Evolutionary conservation across 2,113 vertebrate species (phyloP).

Genomic region (Triplophysa rosa): DNA sequence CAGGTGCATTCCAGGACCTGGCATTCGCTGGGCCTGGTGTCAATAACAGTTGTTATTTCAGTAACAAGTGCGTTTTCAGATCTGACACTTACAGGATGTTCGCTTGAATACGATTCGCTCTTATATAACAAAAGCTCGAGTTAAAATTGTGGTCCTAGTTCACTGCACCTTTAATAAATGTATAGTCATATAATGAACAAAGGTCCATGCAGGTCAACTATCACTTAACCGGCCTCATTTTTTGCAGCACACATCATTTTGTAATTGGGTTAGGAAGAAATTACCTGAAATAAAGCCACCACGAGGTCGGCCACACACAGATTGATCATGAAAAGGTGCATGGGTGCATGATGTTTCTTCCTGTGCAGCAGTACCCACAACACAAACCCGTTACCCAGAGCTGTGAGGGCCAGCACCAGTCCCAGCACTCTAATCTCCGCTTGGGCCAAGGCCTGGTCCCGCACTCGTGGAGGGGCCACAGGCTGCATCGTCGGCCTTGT

Average conservation of each 20-base stretch:
- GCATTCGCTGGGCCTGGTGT: too few species aligned
- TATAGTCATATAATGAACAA: not conserved
- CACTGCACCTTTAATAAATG: too few species aligned
- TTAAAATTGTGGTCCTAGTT: too few species aligned
- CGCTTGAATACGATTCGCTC: too few species aligned
- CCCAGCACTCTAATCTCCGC: slow-evolving; percentile 80
- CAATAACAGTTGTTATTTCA: too few species aligned
- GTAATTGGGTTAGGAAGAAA: not conserved
- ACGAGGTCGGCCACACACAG: slow-evolving; percentile 85
- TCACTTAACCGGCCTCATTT: not conserved
- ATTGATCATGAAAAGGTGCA: slow-evolving; percentile 85
- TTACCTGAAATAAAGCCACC: slow-evolving; percentile 84
- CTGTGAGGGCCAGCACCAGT: slow-evolving; percentile 73
- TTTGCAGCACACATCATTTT: not conserved
- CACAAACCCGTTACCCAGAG: slow-evolving; percentile 80
- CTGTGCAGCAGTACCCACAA: slow-evolving; percentile 73
- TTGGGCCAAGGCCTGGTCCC: slow-evolving; percentile 74
- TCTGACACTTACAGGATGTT: too few species aligned
- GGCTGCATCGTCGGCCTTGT: slow-evolving; percentile 29
- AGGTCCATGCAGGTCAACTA: not conserved
- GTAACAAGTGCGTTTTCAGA: too few species aligned
- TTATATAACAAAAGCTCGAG: too few species aligned
- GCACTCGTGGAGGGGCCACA: slow-evolving; percentile 51
- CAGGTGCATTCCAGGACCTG: too few species aligned
- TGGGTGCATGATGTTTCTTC: slow-evolving; percentile 74